These are phyloP conservation scores for Hippocampus zosterae DNA, from an alignment of 2,113 vertebrate species.

Conservation along the genomic window DNA sequence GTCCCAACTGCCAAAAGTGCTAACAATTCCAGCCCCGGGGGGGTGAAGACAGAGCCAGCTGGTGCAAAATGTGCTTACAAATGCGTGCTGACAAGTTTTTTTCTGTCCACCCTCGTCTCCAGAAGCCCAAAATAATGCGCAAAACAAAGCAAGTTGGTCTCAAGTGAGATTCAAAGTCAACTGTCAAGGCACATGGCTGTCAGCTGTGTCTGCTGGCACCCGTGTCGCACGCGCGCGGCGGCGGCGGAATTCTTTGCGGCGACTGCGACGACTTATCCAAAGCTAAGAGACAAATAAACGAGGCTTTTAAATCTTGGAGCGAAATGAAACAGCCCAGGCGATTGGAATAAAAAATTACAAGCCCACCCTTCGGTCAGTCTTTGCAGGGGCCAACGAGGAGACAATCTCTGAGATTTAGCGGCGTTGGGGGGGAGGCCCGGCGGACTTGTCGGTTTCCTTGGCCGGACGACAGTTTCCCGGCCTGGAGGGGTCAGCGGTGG, in stretches of 20 bases:
- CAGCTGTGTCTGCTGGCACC: slow-evolving; percentile 51
- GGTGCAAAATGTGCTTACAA: slow-evolving; percentile 34
- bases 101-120: slow-evolving; percentile 63
- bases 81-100: slow-evolving; percentile 58
- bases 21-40: slow-evolving; percentile 35
- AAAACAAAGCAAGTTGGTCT: slow-evolving; percentile 71
- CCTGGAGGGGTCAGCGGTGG: slow-evolving; percentile 71
- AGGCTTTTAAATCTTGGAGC: slow-evolving; percentile 58
- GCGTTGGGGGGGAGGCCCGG: slow-evolving; percentile 10
- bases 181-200: slow-evolving; percentile 80
- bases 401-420: slow-evolving; percentile 23
- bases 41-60: slow-evolving; percentile 28
- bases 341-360: slow-evolving; percentile 59
- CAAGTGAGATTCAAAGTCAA: slow-evolving; percentile 76
- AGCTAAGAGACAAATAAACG: slow-evolving; percentile 43
- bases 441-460: slow-evolving; percentile 50
- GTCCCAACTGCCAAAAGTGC: slow-evolving; percentile 28
- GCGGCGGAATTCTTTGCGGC: slow-evolving; percentile 40
- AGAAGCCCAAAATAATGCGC: slow-evolving; percentile 22
- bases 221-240: slow-evolving; percentile 5
- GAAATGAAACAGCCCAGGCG: slow-evolving; percentile 39
- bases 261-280: slow-evolving; percentile 31
- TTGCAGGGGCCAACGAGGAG: slow-evolving; percentile 24
- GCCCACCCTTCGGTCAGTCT: slow-evolving; percentile 22
- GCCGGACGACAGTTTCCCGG: slow-evolving; percentile 51